phyloP scores from a whole-genome alignment of 2,888 invertebrate genomes.

The Andrena praecox region DNA sequence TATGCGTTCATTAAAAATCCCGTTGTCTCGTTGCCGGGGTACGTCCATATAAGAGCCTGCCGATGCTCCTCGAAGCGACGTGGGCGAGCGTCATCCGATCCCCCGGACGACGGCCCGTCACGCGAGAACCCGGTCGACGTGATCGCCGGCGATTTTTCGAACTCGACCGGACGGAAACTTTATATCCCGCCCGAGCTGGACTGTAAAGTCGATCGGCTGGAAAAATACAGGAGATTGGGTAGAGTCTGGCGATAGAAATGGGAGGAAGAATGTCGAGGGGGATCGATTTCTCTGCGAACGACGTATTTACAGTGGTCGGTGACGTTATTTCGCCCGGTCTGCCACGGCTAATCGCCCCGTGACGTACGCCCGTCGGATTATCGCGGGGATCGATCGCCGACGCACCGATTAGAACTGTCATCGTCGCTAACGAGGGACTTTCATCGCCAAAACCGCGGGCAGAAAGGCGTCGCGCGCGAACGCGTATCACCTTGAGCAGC shows the following conservation, averaged over 20 bases:
- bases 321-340: slow-evolving; percentile 49
- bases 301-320: slow-evolving; percentile 27
- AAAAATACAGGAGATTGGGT: slow-evolving; percentile 5
- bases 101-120: not conserved
- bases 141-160: slow-evolving; percentile 11
- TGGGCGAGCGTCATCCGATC: not conserved
- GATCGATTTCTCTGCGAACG: slow-evolving; percentile 24
- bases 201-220: slow-evolving; percentile 4
- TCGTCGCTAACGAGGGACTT: slow-evolving; percentile 35
- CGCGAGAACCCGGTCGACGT: not conserved
- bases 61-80: not conserved
- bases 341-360: slow-evolving; percentile 63
- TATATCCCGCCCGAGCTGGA: not conserved
- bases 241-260: not conserved
- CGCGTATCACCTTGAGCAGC: not conserved
- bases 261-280: not conserved
- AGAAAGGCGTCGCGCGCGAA: not conserved
- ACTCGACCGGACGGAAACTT: slow-evolving; percentile 1
- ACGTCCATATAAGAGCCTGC: not conserved
- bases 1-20: not conserved
- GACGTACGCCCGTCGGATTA: slow-evolving; percentile 64
- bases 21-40: too few species aligned
- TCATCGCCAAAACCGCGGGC: slow-evolving; percentile 12
- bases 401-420: slow-evolving; percentile 53
- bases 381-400: slow-evolving; percentile 57